phyloP scores from a whole-genome alignment of 1,140 invertebrate species.

The Galleria mellonella region DNA sequence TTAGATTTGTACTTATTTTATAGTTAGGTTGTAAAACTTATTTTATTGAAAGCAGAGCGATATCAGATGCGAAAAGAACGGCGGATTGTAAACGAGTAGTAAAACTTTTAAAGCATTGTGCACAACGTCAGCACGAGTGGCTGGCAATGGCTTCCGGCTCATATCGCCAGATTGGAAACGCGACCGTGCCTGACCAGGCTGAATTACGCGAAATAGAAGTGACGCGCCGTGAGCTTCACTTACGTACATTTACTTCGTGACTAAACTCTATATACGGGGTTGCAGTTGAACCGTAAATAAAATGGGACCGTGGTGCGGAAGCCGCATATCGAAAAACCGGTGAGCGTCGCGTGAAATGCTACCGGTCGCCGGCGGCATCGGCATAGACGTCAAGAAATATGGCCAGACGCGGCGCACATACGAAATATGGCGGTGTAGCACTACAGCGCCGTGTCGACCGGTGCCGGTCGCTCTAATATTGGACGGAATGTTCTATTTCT shows the following conservation, averaged over 20 bases:
- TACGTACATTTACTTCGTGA: conserved; percentile 38
- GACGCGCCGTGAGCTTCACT: conserved; percentile 28
- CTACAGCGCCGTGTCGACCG: conserved; percentile 33
- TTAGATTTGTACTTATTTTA: background rate
- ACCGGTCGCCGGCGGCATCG: conserved; percentile 27
- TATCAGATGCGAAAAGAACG: background rate
- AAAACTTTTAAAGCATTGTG: conserved; percentile 4
- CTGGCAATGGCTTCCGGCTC: conserved; percentile 38
- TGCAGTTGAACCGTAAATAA: conserved; percentile 48
- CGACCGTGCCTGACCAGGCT: conserved; percentile 22
- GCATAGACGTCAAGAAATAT: conserved; percentile 60
- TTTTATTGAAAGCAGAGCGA: conserved; percentile 1
- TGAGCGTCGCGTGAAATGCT: conserved; percentile 58
- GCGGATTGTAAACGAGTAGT: conserved; percentile 1
- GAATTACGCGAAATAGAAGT: conserved; percentile 23
- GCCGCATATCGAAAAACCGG: conserved; percentile 60
- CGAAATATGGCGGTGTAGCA: conserved; percentile 37
- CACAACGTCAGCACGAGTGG: conserved; percentile 15
- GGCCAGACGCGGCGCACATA: conserved; percentile 39
- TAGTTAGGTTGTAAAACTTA: background rate
- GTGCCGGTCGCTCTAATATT: conserved; percentile 26
- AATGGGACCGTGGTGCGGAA: conserved; percentile 53
- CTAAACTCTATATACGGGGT: conserved; percentile 33
- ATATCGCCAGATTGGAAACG: conserved; percentile 38
- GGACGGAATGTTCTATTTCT: conserved; percentile 1